phyloP scores from a whole-genome alignment of 1,140 invertebrate species.

The Atta colombica region DNA sequence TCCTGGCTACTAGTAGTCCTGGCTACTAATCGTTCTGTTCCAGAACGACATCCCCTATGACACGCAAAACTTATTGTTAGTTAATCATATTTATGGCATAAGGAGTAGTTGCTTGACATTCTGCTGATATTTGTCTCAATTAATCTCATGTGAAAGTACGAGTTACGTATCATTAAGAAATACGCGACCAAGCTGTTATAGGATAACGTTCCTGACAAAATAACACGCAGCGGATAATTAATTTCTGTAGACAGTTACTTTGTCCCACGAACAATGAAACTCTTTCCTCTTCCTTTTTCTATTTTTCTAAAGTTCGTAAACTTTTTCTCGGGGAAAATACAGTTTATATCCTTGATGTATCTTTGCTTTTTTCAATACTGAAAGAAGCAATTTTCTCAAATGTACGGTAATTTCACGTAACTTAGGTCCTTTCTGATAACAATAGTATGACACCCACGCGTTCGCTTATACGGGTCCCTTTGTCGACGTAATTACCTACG shows the following conservation, averaged over 20 bases:
- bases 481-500: constrained; percentile 49
- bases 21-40: constrained; percentile 8
- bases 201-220: constrained; percentile 32
- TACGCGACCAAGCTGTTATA: constrained; percentile 21
- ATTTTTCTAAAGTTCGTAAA: constrained; percentile 31
- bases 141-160: constrained; percentile 47
- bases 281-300: background rate
- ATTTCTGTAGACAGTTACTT: constrained; percentile 27
- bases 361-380: background rate
- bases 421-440: constrained; percentile 2
- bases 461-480: constrained; percentile 25
- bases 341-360: background rate
- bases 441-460: constrained; percentile 14
- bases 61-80: background rate
- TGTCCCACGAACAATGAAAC: background rate
- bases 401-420: constrained; percentile 11
- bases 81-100: constrained; percentile 12
- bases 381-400: constrained; percentile 25
- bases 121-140: constrained; percentile 51
- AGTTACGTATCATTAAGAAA: constrained; percentile 58
- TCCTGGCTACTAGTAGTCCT: constrained; percentile 6
- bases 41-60: constrained; percentile 8
- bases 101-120: constrained; percentile 15
- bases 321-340: constrained; percentile 8
- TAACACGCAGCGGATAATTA: constrained; percentile 32